Evolutionary conservation across 2,797 vertebrate species (phyloP).

Genomic region (Glossophaga mutica): DNA sequence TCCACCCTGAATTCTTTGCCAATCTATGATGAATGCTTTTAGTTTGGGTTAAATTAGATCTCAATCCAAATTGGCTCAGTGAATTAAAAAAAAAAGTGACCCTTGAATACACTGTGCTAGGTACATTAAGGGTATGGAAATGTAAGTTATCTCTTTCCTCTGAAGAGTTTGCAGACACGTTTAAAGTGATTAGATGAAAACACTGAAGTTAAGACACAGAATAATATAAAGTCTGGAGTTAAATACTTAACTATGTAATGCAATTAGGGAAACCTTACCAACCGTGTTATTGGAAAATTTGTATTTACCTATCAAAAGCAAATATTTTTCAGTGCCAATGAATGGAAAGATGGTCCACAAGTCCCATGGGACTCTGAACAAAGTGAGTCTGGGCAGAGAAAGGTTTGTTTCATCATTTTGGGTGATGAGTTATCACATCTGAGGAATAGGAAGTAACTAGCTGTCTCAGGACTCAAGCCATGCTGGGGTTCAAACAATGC

Average conservation of each 20-base stretch:
- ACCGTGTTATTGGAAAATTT: neutral
- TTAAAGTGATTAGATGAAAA: neutral
- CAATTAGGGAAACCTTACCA: neutral
- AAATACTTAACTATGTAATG: neutral
- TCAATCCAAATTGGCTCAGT: neutral
- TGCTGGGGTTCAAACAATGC: neutral
- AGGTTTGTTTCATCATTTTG: neutral
- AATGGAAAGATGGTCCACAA: neutral
- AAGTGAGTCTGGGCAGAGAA: neutral
- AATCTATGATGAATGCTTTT: neutral
- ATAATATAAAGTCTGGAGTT: neutral
- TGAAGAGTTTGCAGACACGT: neutral
- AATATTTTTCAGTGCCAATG: neutral
- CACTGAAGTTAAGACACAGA: neutral
- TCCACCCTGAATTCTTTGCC: neutral
- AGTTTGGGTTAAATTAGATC: slow-evolving; percentile 13
- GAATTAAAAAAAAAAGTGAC: neutral
- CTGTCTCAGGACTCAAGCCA: neutral
- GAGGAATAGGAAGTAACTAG: neutral
- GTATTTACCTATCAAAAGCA: neutral
- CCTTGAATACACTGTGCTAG: neutral
- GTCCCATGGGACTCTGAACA: neutral
- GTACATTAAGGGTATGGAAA: neutral
- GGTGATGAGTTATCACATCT: neutral
- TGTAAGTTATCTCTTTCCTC: neutral